Evolutionary conservation across 2,113 vertebrate species (phyloP).

Genomic region (Atractosteus spatula): DNA sequence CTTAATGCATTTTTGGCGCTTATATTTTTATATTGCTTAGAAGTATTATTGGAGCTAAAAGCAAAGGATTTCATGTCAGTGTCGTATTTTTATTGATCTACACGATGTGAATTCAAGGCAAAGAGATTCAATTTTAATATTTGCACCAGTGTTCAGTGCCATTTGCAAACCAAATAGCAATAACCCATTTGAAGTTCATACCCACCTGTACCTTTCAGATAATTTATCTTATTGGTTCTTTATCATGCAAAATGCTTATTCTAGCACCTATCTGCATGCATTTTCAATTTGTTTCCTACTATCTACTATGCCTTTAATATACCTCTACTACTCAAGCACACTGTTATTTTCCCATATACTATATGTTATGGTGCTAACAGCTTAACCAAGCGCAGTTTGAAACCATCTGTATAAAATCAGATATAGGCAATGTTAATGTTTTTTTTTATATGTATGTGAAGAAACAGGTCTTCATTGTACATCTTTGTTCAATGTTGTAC

Average conservation of each 20-base stretch:
- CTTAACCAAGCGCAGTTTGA: slow-evolving; percentile 28
- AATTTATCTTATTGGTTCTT: not conserved
- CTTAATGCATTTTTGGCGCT: no score
- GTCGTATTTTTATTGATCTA: not conserved
- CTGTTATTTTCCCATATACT: slow-evolving; percentile 28
- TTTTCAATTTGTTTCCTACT: slow-evolving; percentile 22
- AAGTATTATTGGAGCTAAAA: no score
- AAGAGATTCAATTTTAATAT: no score
- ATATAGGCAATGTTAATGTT: slow-evolving; percentile 39
- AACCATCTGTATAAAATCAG: slow-evolving; percentile 37
- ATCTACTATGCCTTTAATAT: slow-evolving; percentile 16
- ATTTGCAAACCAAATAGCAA: not conserved
- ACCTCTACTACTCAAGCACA: slow-evolving; percentile 23
- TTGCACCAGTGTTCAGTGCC: not conserved
- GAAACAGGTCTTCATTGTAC: slow-evolving; percentile 24
- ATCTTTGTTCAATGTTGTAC: slow-evolving; percentile 36
- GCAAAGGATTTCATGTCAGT: not conserved
- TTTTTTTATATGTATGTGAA: slow-evolving; percentile 31
- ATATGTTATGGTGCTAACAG: slow-evolving; percentile 44
- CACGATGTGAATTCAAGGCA: not conserved
- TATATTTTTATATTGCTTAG: no score
- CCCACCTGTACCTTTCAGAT: not conserved
- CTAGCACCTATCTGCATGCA: slow-evolving; percentile 49
- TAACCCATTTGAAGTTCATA: not conserved
- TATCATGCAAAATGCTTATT: slow-evolving; percentile 10